Percentiles rank a stretch among this genome's conserved stretches.
Evolutionary conservation across 2,113 vertebrate genomes (phyloP).

Genomic region (Pseudopodoces humilis): DNA sequence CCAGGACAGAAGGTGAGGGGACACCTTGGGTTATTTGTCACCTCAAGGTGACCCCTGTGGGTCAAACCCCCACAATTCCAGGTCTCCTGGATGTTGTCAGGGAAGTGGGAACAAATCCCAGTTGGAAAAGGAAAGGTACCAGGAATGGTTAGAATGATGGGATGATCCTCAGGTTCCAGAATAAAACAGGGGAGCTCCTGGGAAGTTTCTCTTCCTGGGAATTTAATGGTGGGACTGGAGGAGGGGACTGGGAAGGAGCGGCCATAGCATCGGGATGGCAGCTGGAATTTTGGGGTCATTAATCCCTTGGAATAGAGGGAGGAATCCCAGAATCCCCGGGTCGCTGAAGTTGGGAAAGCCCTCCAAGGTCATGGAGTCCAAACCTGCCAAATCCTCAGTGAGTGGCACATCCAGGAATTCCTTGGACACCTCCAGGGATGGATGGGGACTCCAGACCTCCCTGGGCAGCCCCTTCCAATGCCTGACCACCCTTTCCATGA

Average conservation of each 20-base stretch:
- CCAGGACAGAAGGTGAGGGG: constrained; percentile 76
- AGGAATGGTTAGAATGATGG: not conserved
- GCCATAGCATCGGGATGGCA: rapidly evolving
- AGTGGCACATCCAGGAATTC: not conserved
- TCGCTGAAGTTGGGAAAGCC: not conserved
- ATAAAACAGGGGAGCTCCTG: not conserved
- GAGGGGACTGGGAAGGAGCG: not conserved
- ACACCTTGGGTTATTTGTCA: not conserved
- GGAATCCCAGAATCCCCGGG: not conserved
- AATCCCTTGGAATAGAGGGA: not conserved
- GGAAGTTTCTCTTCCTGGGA: not conserved
- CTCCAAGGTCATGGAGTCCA: not conserved
- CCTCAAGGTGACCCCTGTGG: not conserved
- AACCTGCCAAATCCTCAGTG: not conserved
- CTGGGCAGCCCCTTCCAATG: not conserved
- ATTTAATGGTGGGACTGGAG: not conserved
- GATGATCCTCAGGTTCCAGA: not conserved
- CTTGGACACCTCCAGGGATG: not conserved
- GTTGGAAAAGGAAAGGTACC: not conserved
- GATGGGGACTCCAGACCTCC: not conserved
- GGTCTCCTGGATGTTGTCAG: not conserved
- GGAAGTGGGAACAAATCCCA: not conserved
- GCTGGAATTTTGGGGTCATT: not conserved
- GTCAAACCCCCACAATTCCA: not conserved
- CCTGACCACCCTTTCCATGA: rapidly evolving